Base-by-base conservation (phyloP, 1,140 invertebrate genomes). In the Drosophila tsacasi region DNA sequence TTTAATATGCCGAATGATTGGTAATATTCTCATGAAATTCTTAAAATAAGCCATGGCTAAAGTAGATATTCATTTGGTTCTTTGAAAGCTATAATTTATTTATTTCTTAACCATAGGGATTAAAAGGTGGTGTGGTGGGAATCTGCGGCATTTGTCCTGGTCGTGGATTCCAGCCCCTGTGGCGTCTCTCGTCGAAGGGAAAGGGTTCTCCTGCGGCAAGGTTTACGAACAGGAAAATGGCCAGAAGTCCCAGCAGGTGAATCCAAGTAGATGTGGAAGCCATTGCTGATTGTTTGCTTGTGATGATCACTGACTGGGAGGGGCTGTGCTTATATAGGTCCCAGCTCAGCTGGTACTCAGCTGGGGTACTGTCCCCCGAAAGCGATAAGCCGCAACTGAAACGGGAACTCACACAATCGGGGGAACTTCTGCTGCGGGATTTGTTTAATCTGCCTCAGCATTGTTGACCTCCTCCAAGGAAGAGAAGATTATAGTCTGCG, bases 71-170 rank as follows among this genome's bases (percentile, higher is more conserved):
- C n/a, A 10, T 15, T 21, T 17, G 15, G 19, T 52, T 63, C 12
- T 37, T n/a, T 17, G 4, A 42, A 9, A 9, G 2, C 7, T 54
- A 37, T 21, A 5, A 15, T 32, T 32, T 37, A 17, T 57, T 57
- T 39, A n/a, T 57, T 55, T 23, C 9, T 54, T 52, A 73, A 54
- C 84, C 90, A 40, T 91, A 17, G 2, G 90, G 90, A 90, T 91
- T 91, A 49, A 91, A 91, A 5, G 90, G 90, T 19, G 90, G 90
- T 23, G 85, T 91, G 12, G 63, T 47, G 13, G 79, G 85, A 19
- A 91, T 65, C 7, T 49, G 27, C 0, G 67, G 67, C 23, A 73
- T 54, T 49, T 59, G 17, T 59, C 67, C 32, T 58, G 19, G 62
- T 7, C 32, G 21, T 10, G n/a, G n/a, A 12, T 47, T 63, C 21